A percentile compares a stretch with the other conserved stretches of the same genome.
These are phyloP conservation scores for Lycaena phlaeas DNA, from an alignment of 2,888 invertebrate species.

Conservation along the genomic window DNA sequence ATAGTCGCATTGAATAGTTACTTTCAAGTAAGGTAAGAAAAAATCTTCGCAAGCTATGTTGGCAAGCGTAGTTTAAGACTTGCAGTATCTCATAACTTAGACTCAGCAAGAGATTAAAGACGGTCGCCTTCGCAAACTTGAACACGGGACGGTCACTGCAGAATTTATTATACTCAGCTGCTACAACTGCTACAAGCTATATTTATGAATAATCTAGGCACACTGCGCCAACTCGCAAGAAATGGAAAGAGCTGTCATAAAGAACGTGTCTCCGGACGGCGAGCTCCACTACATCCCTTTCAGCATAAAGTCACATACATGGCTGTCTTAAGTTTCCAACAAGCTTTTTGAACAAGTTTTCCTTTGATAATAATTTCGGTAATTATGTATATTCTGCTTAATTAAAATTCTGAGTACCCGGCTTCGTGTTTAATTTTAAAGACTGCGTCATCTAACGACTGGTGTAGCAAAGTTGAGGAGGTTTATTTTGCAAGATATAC, in stretches of 20 bases:
- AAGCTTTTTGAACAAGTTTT: constrained; percentile 6
- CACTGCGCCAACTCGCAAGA: background rate
- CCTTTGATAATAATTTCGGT: constrained; percentile 7
- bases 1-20: no score
- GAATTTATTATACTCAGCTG: background rate
- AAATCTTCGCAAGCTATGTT: background rate
- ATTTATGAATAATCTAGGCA: constrained; percentile 5
- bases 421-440: background rate
- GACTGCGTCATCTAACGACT: background rate
- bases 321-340: background rate
- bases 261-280: background rate
- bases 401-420: background rate
- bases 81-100: constrained; percentile 1
- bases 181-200: background rate
- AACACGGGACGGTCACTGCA: constrained; percentile 2
- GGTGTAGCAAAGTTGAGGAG: background rate
- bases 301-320: background rate
- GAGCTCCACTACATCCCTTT: background rate
- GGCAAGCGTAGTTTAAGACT: background rate
- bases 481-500: no score
- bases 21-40: no score
- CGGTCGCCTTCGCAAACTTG: background rate
- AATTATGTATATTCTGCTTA: constrained; percentile 8
- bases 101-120: constrained; percentile 2
- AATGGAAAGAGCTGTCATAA: background rate